Conservation (phyloP, 2,797 vertebrate species). For the Muraenolepis orangiensis region DNA sequence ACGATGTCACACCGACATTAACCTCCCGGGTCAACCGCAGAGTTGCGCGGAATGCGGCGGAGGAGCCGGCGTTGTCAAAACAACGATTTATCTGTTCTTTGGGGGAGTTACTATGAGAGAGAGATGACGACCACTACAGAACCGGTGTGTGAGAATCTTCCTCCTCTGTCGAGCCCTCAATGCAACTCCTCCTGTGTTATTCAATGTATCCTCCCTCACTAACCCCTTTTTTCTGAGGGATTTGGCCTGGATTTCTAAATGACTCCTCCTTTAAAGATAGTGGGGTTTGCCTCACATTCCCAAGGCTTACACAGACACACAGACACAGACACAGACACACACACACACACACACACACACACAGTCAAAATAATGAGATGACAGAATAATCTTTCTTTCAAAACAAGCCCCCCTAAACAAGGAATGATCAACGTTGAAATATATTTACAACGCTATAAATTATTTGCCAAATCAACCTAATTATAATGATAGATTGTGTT, state of each 20-base stretch:
- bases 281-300: not conserved
- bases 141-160: constrained; percentile 30
- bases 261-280: not conserved
- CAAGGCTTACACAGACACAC: not conserved
- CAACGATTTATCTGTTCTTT: constrained; percentile 65
- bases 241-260: not conserved
- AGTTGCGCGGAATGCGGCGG: constrained; percentile 49
- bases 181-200: not conserved
- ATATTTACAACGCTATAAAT: not conserved
- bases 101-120: constrained; percentile 49
- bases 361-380: not conserved
- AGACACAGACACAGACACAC: not conserved
- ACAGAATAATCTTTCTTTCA: not conserved
- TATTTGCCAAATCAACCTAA: not conserved
- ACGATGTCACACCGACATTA: constrained; percentile 15
- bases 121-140: constrained; percentile 35
- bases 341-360: not conserved
- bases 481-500: not conserved
- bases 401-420: not conserved
- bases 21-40: not conserved
- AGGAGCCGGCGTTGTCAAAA: constrained; percentile 66
- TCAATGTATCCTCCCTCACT: not conserved
- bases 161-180: not conserved
- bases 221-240: not conserved
- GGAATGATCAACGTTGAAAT: not conserved